phyloP scores from a whole-genome alignment of 2,888 invertebrate genomes.

The Aricia artaxerxes region DNA sequence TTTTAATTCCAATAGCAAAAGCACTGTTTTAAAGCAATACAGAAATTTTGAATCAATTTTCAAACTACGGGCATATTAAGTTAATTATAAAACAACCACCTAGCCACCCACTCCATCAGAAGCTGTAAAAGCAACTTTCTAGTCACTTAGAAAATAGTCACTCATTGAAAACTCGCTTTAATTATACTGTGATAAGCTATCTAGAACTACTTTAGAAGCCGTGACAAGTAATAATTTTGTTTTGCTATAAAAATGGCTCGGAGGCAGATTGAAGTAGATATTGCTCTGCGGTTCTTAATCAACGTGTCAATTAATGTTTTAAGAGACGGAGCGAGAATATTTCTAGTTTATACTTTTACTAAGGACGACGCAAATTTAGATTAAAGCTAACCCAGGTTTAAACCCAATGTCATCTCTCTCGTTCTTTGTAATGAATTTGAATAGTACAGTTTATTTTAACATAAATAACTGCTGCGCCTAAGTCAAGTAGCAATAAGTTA shows the following conservation, averaged over 20 bases:
- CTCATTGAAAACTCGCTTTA: conserved; percentile 12
- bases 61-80: no score
- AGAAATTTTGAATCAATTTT: no score
- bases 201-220: not conserved
- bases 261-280: not conserved
- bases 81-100: not conserved
- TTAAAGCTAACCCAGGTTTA: no score
- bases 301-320: not conserved
- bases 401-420: no score
- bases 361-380: no score
- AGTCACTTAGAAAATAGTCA: conserved; percentile 17
- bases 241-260: conserved; percentile 2
- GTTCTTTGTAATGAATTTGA: no score
- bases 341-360: not conserved
- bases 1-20: no score
- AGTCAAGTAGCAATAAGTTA: no score
- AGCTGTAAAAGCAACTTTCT: not conserved
- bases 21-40: no score
- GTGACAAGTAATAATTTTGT: conserved; percentile 13
- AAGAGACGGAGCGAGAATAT: not conserved
- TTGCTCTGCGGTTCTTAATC: not conserved
- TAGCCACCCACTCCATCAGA: not conserved
- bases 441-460: no score
- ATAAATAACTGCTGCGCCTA: no score
- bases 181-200: conserved; percentile 14